Conservation (phyloP, 2,797 vertebrate species). For the Natrix natrix region DNA sequence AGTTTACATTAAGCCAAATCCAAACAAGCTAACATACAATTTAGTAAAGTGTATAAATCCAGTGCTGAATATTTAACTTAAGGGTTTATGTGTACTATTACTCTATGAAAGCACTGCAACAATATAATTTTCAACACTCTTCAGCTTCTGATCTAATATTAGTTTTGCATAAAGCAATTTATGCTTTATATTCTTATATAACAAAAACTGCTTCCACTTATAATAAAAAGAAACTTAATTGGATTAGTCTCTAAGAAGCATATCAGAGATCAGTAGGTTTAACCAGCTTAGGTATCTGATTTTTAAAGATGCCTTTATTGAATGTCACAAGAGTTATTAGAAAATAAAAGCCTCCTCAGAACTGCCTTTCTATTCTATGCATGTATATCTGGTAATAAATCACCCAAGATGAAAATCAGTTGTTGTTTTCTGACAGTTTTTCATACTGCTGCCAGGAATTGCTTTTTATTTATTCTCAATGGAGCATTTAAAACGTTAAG, state of each 20-base stretch:
- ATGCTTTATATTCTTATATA: constrained; percentile 25
- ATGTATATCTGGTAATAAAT: constrained; percentile 44
- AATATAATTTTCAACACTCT: not conserved
- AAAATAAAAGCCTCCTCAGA: constrained; percentile 13
- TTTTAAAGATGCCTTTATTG: constrained; percentile 33
- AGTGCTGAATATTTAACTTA: not conserved
- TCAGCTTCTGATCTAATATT: not conserved
- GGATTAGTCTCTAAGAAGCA: constrained; percentile 46
- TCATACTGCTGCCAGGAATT: constrained; percentile 54
- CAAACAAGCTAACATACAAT: not conserved
- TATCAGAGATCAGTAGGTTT: constrained; percentile 33
- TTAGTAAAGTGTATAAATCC: not conserved
- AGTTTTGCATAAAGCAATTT: constrained; percentile 5
- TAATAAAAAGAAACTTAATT: constrained; percentile 39
- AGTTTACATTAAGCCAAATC: not conserved
- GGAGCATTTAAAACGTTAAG: constrained; percentile 59
- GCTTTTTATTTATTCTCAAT: constrained; percentile 60
- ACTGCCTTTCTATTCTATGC: constrained; percentile 32
- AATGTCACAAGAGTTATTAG: constrained; percentile 10
- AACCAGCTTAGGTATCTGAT: constrained; percentile 34
- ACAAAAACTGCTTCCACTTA: constrained; percentile 6
- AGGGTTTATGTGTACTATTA: not conserved
- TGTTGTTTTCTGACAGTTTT: constrained; percentile 52
- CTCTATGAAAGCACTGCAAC: not conserved
- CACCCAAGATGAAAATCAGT: constrained; percentile 57